Evolutionary conservation across 2,797 vertebrate genomes (phyloP).

Genomic region (Accipiter minullus): DNA sequence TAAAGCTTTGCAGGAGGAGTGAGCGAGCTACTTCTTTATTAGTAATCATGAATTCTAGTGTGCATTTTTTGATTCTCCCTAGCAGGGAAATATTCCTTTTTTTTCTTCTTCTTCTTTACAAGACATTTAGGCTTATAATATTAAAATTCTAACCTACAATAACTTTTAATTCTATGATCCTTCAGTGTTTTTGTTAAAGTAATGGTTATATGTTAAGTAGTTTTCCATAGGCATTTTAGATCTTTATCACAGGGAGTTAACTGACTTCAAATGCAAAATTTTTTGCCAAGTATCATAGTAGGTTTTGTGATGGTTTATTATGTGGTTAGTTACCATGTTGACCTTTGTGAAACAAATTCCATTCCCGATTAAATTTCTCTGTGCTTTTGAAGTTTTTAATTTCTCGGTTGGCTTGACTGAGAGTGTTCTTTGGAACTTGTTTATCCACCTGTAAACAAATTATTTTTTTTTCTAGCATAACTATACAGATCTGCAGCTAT

Average conservation of each 20-base stretch:
- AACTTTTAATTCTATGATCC: not conserved
- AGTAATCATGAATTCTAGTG: not conserved
- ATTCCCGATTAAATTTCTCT: not conserved
- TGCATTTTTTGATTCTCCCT: not conserved
- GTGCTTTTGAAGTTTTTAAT: not conserved
- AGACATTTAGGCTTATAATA: not conserved
- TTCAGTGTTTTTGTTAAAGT: not conserved
- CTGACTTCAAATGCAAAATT: not conserved
- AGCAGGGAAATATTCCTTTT: not conserved
- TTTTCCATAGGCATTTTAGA: conserved; percentile 17
- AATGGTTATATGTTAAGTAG: not conserved
- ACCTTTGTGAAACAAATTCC: not conserved
- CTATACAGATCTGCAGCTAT: not conserved
- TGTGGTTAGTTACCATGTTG: not conserved
- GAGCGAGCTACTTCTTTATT: not conserved
- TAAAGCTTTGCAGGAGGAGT: not conserved
- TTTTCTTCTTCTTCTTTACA: not conserved
- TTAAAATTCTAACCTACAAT: not conserved
- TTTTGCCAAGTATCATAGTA: not conserved
- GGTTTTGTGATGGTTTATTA: not conserved
- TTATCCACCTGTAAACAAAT: not conserved
- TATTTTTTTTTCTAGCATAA: not conserved
- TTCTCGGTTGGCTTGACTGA: not conserved
- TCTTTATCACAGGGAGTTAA: not conserved
- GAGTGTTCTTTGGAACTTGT: not conserved